Evolutionary conservation across 2,797 vertebrate species (phyloP).

Genomic region (Staurois parvus): DNA sequence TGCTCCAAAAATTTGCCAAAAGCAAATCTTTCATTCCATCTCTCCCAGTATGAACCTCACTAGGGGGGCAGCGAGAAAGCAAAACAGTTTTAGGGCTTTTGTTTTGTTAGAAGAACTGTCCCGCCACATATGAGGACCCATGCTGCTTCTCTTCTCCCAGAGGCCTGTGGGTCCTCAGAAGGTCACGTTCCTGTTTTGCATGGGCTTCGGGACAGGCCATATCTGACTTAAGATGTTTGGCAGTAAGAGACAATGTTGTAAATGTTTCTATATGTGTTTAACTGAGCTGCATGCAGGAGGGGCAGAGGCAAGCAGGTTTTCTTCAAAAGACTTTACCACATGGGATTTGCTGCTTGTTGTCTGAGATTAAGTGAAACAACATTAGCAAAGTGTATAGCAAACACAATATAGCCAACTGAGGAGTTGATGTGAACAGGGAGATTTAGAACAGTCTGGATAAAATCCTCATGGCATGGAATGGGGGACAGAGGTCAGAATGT

Average conservation of each 20-base stretch:
- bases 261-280: constrained; percentile 55
- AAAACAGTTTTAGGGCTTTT: constrained; percentile 56
- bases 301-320: constrained; percentile 43
- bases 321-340: constrained; percentile 38
- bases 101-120: constrained; percentile 24
- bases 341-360: constrained; percentile 60
- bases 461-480: constrained; percentile 20
- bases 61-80: constrained; percentile 49
- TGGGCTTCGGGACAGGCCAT: constrained; percentile 20
- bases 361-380: constrained; percentile 60
- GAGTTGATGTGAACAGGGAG: constrained; percentile 4
- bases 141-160: constrained; percentile 44
- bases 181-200: constrained; percentile 52
- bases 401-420: constrained; percentile 36
- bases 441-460: constrained; percentile 7
- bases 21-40: constrained; percentile 55
- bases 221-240: constrained; percentile 30
- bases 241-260: constrained; percentile 34
- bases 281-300: constrained; percentile 52
- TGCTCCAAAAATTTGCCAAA: constrained; percentile 62
- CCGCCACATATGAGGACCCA: constrained; percentile 38
- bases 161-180: constrained; percentile 38
- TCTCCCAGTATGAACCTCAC: constrained; percentile 59
- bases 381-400: constrained; percentile 52
- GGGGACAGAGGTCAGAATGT: constrained; percentile 17